Base-by-base conservation (phyloP, 2,797 vertebrate genomes). In the Pyrocephalus nanus region DNA sequence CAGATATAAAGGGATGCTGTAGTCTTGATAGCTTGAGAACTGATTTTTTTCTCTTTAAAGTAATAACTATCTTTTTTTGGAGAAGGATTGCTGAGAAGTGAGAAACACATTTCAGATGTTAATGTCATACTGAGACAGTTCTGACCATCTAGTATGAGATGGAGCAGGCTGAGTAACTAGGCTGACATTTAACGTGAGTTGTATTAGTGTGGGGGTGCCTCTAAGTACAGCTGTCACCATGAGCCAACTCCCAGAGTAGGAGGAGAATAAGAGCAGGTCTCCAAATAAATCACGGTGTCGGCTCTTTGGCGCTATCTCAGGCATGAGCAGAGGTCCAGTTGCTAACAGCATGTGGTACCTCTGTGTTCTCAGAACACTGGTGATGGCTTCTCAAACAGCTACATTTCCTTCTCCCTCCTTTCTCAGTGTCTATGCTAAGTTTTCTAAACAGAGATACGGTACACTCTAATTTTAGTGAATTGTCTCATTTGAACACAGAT, bases 101-200 rank as follows among this genome's bases (percentile, higher is more conserved):
- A 89, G 53, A 79, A 92, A 40, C 60, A 74, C 48, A 87, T 93
- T 84, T 93, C 65, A 83, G 11, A 91, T 80, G 50, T 48, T 89
- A 75, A 67, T 91, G 72, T 88, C 80, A 67, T 66, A 34, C 43
- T 73, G 73, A 85, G 78, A 74, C 34, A 58, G 42, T 83, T 74
- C 81, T 95, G 90, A 85, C 86, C 86, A 85, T 20, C 3, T 16
- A 70, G 32, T 26, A 82, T 69, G 83, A 86, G 93, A 65, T 47
- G 51, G 76, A 93, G 64, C 82, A 75, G 51, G 36, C 55, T 95
- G 91, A 91, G 72, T 92, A 96, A 90, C 67, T 61, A 50, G 67
- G n/a, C 87, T 97, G 92, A 82, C 72, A 91, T 95, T 95, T 93
- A 93, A 47, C 58, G 61, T 85, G 86, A 89, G 61, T 34, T 27